Evolutionary conservation across 92 coral and sea anemone species (phyloP), one percentile per base, ranked within the genome.

Genomic region (Heliopora coerulea): DNA sequence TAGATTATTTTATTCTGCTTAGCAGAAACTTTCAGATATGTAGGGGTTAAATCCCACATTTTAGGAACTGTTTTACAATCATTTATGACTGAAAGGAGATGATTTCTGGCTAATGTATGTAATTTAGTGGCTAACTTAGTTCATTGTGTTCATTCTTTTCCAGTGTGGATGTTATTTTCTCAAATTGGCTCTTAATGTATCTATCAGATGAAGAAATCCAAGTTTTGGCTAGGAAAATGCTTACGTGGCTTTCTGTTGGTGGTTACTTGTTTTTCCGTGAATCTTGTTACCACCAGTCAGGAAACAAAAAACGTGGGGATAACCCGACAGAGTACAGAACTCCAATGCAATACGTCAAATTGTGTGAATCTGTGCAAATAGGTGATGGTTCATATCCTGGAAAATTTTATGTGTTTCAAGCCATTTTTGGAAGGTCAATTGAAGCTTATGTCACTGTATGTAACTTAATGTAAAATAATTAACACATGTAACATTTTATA

Each of bases 151-250:
- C 49, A 2, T 11, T 35, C 15, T 12, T 3, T 35, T 28, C 31
- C 41, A 88, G 91, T 57, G 82, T 84, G 49, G 91, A 88, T 56
- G 67, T 84, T 10, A 88, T 88, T 14, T 88, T 88, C 81, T 87
- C 91, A 62, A 88, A 88, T 82, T 88, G 91, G 91, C 84, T 88
- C 12, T 77, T 88, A 21, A 88, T 88, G 91, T 88, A 88, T 62
- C 84, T 87, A 33, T 80, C 88, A 12, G 88, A 87, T 78, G 84
- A 75, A 68, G 91, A 87, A 57, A 73, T 87, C 19, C 42, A 75
- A 49, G 58, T 74, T 73, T 73, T 87, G 79, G 91, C 88, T 11
- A 54, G 72, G 83, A 87, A 84, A 66, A 77, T 84, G 86, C 68
- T 87, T 18, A 68, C 48, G 0, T 87, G 91, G 91, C 74, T 87